These are phyloP conservation scores for Sisyra terminalis DNA, from an alignment of 2,888 invertebrate genomes.

Conservation along the genomic window DNA sequence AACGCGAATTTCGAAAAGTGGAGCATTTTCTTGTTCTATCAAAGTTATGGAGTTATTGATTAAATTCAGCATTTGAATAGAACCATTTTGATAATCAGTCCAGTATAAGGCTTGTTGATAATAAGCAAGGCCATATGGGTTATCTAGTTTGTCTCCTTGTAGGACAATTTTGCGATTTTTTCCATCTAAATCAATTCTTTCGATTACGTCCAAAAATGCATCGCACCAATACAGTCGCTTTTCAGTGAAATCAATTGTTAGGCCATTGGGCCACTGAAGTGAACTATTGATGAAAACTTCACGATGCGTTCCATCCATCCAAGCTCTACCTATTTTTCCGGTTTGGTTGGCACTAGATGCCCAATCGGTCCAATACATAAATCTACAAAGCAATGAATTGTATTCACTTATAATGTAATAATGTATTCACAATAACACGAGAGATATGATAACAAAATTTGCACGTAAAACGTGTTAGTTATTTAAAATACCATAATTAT, in stretches of 20 bases:
- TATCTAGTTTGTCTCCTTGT: conserved; percentile 30
- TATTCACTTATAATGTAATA: too few species aligned
- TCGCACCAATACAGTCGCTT: conserved; percentile 56
- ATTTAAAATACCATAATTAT: too few species aligned
- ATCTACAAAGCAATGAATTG: conserved; percentile 21
- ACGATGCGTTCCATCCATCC: conserved; percentile 56
- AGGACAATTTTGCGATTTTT: conserved; percentile 32
- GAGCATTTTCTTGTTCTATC: conserved; percentile 41
- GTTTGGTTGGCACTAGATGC: conserved; percentile 24
- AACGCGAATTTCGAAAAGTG: conserved; percentile 48
- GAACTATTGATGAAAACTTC: conserved; percentile 32
- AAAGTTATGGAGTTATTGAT: conserved; percentile 26
- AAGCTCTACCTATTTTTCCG: conserved; percentile 48
- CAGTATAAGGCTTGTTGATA: conserved; percentile 46
- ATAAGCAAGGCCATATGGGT: conserved; percentile 52
- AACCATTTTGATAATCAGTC: conserved; percentile 52
- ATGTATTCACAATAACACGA: too few species aligned
- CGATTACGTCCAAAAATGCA: conserved; percentile 47
- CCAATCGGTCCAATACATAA: conserved; percentile 70
- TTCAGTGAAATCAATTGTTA: conserved; percentile 43
- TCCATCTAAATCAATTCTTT: conserved; percentile 41
- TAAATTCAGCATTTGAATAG: conserved; percentile 33
- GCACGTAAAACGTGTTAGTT: too few species aligned
- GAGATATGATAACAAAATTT: too few species aligned
- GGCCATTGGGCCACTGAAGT: conserved; percentile 60